Percentiles rank a stretch among this genome's conserved stretches.
Conservation (phyloP, 2,113 vertebrate species). For the Leptobrachium ailaonicum region DNA sequence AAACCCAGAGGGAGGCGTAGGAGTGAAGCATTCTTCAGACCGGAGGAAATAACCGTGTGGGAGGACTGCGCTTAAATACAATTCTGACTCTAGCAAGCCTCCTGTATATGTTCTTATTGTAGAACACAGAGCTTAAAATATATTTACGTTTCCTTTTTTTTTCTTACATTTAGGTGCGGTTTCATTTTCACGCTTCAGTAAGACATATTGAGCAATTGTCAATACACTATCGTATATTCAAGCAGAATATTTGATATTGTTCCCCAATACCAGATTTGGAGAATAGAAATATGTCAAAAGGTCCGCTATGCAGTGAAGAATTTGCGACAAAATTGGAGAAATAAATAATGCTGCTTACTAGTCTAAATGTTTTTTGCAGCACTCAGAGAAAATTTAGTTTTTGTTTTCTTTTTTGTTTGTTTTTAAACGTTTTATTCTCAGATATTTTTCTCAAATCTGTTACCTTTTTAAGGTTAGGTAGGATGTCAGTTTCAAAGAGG, state of each 20-base stretch:
- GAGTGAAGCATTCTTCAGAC: slow-evolving; percentile 38
- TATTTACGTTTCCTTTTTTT: slow-evolving; percentile 27
- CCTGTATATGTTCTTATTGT: slow-evolving; percentile 34
- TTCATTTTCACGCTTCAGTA: background rate
- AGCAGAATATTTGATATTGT: background rate
- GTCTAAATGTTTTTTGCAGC: too few species aligned
- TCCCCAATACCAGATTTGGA: background rate
- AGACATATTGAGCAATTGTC: background rate
- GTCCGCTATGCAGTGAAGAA: too few species aligned
- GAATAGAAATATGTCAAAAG: too few species aligned
- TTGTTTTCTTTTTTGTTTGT: too few species aligned
- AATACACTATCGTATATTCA: background rate
- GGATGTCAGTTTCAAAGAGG: too few species aligned
- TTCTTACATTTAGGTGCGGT: background rate
- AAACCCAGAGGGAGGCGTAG: slow-evolving; percentile 41
- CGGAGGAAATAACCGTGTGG: slow-evolving; percentile 45
- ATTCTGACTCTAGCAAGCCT: slow-evolving; percentile 22
- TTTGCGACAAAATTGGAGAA: too few species aligned
- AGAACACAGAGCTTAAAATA: slow-evolving; percentile 22
- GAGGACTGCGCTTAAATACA: slow-evolving; percentile 26
- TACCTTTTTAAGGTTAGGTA: too few species aligned
- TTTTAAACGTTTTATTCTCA: too few species aligned
- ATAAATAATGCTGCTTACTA: too few species aligned
- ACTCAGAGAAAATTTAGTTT: too few species aligned
- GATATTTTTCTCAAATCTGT: too few species aligned